Percentiles rank a stretch among this genome's conserved stretches.
These are phyloP conservation scores for Gopherus flavomarginatus DNA, from an alignment of 2,113 vertebrate genomes.

Conservation along the genomic window DNA sequence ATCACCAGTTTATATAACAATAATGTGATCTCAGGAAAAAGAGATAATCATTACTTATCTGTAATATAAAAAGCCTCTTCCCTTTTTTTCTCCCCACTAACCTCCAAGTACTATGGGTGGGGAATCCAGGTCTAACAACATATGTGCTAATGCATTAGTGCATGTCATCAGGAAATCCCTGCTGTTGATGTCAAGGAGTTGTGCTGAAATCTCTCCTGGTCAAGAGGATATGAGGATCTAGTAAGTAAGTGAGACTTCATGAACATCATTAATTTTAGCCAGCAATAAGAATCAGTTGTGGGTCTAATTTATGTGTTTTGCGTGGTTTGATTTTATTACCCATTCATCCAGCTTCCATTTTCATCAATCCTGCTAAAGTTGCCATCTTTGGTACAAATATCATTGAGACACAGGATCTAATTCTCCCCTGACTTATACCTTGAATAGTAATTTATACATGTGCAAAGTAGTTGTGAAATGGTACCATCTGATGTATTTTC, in stretches of 20 bases:
- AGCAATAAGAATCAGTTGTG: not conserved
- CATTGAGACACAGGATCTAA: not conserved
- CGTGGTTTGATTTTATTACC: not conserved
- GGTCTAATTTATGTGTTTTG: not conserved
- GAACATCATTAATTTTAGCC: not conserved
- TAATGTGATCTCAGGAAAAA: not conserved
- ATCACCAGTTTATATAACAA: not conserved
- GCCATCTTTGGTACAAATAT: not conserved
- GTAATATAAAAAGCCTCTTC: not conserved
- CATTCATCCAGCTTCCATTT: not conserved
- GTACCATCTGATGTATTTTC: not conserved
- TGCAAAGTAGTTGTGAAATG: not conserved
- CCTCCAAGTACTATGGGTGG: not conserved
- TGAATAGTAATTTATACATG: not conserved
- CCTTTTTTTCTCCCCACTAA: not conserved
- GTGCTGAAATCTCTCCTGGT: not conserved
- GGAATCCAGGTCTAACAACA: not conserved
- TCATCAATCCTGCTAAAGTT: not conserved
- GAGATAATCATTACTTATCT: not conserved
- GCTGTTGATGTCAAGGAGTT: not conserved
- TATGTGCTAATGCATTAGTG: conserved; percentile 12
- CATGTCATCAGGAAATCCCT: not conserved
- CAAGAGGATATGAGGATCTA: not conserved
- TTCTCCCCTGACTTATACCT: not conserved
- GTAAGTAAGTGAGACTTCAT: not conserved